Evolutionary conservation across 2,797 vertebrate genomes (phyloP), one percentile per base, ranked within the genome.

Genomic region (Ptychobarbus kaznakovi): DNA sequence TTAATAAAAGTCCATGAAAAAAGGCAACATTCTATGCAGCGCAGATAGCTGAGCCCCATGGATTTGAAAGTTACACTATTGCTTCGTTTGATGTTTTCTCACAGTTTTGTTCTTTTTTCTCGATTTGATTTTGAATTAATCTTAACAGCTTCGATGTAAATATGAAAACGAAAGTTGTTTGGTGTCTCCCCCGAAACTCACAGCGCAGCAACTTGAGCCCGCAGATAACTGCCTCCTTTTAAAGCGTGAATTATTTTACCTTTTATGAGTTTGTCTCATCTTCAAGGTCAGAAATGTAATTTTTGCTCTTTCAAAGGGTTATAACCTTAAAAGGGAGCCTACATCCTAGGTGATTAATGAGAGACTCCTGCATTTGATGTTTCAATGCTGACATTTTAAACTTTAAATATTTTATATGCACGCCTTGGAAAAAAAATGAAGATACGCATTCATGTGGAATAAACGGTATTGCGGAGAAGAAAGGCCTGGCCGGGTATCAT

Each of bases 251-350:
- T 96, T 96, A 96, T 96, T 96, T 95, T 95, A 96, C 95, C 93
- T 96, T 96, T 96, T 96, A 96, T 95, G 95, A 96, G 95, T 96
- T 96, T 96, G 95, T 96, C 95, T 96, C 95, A 96, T 96, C 95
- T 96, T 96, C 95, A 96, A 96, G 95, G 95, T 96, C 95, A 96
- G 95, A 96, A 96, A 96, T 96, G 95, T 96, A 95, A 96, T 96
- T 96, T 96, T 96, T 96, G 95, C 95, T 96, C 95, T 96, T 96
- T 96, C 95, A 96, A 96, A 96, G 95, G 95, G 95, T 96, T 96
- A 96, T 96, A 96, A 95, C 95, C 95, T 96, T 95, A 96, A 96
- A 96, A 96, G 95, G 95, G 94, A 95, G 94, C 94, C 93, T 94
- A 95, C 94, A 94, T 95, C 95, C 95, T 88, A 85, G 92, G 94